These are phyloP conservation scores for Emydocephalus ijimae DNA, from an alignment of 2,113 vertebrate species.

Conservation along the genomic window DNA sequence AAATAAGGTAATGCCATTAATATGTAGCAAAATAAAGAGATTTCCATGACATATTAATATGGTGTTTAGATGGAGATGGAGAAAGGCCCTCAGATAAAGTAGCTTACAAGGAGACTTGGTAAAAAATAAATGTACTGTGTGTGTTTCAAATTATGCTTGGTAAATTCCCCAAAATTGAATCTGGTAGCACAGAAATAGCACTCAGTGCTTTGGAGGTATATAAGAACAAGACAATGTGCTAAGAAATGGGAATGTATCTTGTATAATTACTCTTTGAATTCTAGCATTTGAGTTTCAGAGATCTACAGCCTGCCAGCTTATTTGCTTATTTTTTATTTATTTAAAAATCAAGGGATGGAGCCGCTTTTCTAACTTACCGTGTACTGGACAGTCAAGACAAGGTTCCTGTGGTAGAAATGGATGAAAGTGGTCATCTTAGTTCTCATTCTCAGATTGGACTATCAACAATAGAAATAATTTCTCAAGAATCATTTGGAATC, in stretches of 20 bases:
- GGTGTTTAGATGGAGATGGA: background rate
- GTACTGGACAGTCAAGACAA: constrained; percentile 78
- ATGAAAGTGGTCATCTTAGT: constrained; percentile 81
- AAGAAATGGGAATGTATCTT: background rate
- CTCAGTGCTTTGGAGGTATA: background rate
- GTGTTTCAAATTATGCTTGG: background rate
- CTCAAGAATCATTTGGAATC: constrained; percentile 80
- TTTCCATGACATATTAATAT: background rate
- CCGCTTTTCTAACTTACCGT: constrained; percentile 78
- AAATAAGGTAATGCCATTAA: background rate
- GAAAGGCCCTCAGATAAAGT: background rate
- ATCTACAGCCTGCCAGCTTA: background rate
- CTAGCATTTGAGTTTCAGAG: background rate
- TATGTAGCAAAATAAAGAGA: background rate
- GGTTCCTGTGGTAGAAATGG: constrained; percentile 75
- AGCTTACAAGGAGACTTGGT: background rate
- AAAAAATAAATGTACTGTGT: background rate
- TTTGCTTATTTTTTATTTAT: constrained; percentile 16
- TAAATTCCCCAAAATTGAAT: background rate
- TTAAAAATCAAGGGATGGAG: constrained; percentile 72
- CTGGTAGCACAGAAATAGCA: background rate
- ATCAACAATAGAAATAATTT: constrained; percentile 81
- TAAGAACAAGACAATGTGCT: fast-evolving
- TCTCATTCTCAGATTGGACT: constrained; percentile 80
- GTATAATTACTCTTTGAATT: background rate